These are phyloP conservation scores for Equus przewalskii DNA, from an alignment of 2,113 vertebrate genomes.

Conservation along the genomic window DNA sequence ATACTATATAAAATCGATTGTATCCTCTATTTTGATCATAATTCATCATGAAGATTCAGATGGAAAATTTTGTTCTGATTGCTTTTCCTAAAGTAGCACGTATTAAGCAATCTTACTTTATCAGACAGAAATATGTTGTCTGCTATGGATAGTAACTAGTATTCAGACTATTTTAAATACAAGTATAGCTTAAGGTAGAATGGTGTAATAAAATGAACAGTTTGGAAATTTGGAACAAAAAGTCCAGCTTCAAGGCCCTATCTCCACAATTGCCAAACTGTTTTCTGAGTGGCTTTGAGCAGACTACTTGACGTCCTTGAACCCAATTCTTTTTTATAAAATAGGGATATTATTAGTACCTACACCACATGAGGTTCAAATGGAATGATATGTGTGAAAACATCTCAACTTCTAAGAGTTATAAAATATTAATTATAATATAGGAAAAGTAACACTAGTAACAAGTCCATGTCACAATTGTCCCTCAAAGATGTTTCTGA, in stretches of 20 bases:
- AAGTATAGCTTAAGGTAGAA: not conserved
- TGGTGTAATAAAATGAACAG: slow-evolving; percentile 5
- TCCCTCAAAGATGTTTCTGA: not conserved
- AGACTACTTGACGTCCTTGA: not conserved
- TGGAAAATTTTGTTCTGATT: not conserved
- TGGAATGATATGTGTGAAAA: not conserved
- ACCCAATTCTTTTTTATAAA: not conserved
- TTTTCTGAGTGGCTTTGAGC: not conserved
- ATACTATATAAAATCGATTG: not conserved
- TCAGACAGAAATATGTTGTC: not conserved
- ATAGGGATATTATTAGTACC: not conserved
- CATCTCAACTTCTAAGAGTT: not conserved
- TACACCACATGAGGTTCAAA: not conserved
- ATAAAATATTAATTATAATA: slow-evolving; percentile 35
- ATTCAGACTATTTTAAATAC: not conserved
- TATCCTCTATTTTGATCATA: slow-evolving; percentile 13
- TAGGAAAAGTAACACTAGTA: slow-evolving; percentile 41
- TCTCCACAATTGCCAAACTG: not conserved
- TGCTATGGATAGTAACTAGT: slow-evolving; percentile 33
- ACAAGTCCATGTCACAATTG: slow-evolving; percentile 16
- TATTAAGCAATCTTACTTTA: not conserved
- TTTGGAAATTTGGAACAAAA: slow-evolving; percentile 38
- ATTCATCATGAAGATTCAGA: not conserved
- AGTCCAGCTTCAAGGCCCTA: not conserved
- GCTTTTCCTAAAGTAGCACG: slow-evolving; percentile 28